Evolutionary conservation across 2,888 invertebrate species (phyloP).

Genomic region (Iselma pallidipennis): DNA sequence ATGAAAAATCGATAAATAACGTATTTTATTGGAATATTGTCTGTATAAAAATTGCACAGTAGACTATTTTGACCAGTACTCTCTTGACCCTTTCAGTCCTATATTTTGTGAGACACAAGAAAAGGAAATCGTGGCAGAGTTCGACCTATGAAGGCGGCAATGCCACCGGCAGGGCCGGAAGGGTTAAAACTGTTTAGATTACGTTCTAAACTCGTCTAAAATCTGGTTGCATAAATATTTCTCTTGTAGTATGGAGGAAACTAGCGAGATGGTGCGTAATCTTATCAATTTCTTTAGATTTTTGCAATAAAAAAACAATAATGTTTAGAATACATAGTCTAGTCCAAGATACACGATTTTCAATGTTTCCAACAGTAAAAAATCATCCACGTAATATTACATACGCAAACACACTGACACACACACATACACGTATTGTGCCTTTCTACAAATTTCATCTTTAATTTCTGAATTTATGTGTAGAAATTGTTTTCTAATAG

Average conservation of each 20-base stretch:
- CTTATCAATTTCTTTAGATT: not conserved
- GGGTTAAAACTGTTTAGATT: not conserved
- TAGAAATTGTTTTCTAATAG: conserved; percentile 27
- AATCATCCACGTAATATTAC: too few relatives aligned
- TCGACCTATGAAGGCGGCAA: too few relatives aligned
- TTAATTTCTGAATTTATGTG: conserved; percentile 24
- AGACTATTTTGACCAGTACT: too few relatives aligned
- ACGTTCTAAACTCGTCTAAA: not conserved
- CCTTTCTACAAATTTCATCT: conserved; percentile 29
- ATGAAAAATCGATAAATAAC: not conserved
- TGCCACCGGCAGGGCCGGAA: too few relatives aligned
- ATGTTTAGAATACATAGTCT: not conserved
- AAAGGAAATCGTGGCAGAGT: too few relatives aligned
- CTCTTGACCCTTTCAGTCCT: too few relatives aligned
- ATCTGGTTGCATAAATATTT: not conserved
- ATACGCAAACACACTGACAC: too few relatives aligned
- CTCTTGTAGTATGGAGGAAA: not conserved
- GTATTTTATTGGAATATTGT: not conserved
- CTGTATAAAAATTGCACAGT: not conserved
- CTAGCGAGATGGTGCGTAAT: not conserved
- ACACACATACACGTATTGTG: conserved; percentile 32
- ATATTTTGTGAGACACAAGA: too few relatives aligned
- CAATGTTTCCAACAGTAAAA: not conserved
- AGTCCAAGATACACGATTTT: not conserved
- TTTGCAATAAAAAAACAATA: not conserved